Evolutionary conservation across 2,797 vertebrate genomes (phyloP).

Genomic region (Pseudotriccus pelzelni): DNA sequence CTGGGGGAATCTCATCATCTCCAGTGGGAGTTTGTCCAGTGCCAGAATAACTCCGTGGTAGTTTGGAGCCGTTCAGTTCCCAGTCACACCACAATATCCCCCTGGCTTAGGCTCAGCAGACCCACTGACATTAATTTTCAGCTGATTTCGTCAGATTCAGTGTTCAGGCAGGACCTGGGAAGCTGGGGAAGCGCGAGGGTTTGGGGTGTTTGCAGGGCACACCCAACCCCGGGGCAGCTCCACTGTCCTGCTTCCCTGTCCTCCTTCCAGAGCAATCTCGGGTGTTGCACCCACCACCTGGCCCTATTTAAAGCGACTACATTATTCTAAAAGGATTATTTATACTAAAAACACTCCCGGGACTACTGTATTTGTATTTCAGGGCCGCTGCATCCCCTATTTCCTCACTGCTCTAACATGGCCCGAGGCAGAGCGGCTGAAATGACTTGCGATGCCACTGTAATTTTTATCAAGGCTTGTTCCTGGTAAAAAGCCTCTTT

Average conservation of each 20-base stretch:
- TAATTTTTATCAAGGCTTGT: slow-evolving; percentile 86
- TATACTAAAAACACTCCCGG: slow-evolving; percentile 69
- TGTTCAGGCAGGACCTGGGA: background rate
- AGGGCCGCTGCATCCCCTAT: slow-evolving; percentile 70
- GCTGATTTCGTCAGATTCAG: background rate
- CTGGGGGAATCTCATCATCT: background rate
- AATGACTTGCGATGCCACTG: slow-evolving; percentile 79
- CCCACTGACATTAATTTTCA: background rate
- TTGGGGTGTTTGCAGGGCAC: background rate
- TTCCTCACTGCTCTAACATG: slow-evolving; percentile 74
- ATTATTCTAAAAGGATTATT: slow-evolving; percentile 76
- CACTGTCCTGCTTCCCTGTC: accelerated
- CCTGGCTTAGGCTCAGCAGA: background rate
- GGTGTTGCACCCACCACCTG: slow-evolving; percentile 66
- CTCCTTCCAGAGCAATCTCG: background rate
- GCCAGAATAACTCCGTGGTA: accelerated
- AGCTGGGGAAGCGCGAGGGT: background rate
- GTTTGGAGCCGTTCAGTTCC: background rate
- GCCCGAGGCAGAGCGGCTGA: slow-evolving; percentile 73
- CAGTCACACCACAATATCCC: background rate
- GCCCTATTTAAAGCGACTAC: slow-evolving; percentile 64
- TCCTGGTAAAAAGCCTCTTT: slow-evolving; percentile 84
- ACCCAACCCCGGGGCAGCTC: background rate
- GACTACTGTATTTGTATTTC: slow-evolving; percentile 69
- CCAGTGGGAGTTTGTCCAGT: accelerated